These are phyloP conservation scores for Pegea sp. DNA, from an alignment of 23 tunicate species.

Conservation along the genomic window DNA sequence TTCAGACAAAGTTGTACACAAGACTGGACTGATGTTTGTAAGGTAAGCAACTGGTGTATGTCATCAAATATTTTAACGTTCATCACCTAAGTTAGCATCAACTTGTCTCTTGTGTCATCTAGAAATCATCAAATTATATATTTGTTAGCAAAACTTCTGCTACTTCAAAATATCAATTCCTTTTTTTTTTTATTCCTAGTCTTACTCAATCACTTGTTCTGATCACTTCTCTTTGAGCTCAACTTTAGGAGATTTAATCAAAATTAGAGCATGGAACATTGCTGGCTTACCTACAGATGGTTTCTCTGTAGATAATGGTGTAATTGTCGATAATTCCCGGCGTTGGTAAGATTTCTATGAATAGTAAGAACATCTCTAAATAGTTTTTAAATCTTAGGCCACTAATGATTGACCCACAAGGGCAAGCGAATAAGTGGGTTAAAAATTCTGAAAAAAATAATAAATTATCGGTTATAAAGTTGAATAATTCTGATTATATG, in stretches of 20 bases:
- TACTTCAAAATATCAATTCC: background rate
- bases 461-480: conserved; percentile 67
- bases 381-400: conserved; percentile 25
- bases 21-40: conserved; percentile 73
- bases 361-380: background rate
- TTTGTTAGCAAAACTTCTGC: background rate
- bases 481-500: conserved; percentile 83
- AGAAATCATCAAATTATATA: background rate
- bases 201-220: conserved; percentile 84
- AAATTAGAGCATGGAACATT: conserved; percentile 89
- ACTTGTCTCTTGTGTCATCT: background rate
- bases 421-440: conserved; percentile 97
- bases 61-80: no score
- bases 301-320: conserved; percentile 94
- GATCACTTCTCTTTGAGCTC: conserved; percentile 59
- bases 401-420: conserved; percentile 97
- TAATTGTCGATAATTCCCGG: conserved; percentile 89
- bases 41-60: conserved; percentile 14
- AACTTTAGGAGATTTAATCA: conserved; percentile 83
- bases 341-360: conserved; percentile 42
- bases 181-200: background rate
- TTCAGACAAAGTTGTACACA: conserved; percentile 57
- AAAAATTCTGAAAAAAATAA: conserved; percentile 85
- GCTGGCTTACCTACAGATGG: conserved; percentile 86
- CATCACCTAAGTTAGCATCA: background rate